phyloP scores from a whole-genome alignment of 2,113 vertebrate species.

The Phaetusa simplex region DNA sequence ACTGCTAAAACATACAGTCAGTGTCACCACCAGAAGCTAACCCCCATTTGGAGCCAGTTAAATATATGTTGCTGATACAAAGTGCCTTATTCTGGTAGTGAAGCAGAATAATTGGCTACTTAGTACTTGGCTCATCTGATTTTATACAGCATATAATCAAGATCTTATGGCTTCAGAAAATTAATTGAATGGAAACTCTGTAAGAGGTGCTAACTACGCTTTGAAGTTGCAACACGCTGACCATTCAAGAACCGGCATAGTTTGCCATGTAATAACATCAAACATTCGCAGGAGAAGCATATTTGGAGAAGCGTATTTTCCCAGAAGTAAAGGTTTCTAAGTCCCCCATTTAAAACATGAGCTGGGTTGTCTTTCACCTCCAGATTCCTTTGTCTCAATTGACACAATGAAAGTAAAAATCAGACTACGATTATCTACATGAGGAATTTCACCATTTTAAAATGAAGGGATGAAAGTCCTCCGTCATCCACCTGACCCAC shows the following conservation, averaged over 20 bases:
- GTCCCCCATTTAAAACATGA: background rate
- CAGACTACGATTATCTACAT: background rate
- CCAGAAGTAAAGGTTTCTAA: background rate
- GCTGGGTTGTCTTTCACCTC: background rate
- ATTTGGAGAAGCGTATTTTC: background rate
- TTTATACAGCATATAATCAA: background rate
- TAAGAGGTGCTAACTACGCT: background rate
- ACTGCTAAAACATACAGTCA: background rate
- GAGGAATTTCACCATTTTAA: background rate
- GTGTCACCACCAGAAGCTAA: background rate
- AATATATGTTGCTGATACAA: background rate
- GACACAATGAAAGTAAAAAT: background rate
- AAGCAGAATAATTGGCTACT: slow-evolving; percentile 2
- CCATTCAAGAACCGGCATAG: background rate
- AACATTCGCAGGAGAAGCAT: background rate
- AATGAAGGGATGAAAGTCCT: background rate
- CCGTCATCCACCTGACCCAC: background rate
- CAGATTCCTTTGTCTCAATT: background rate
- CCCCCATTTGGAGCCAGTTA: background rate
- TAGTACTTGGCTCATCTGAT: background rate
- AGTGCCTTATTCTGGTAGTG: background rate
- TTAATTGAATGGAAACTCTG: background rate
- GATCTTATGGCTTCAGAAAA: background rate
- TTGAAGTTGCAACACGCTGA: background rate
- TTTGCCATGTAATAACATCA: background rate